These are phyloP conservation scores for Meloidogyne hapla DNA, from an alignment of 1,140 invertebrate species.

Conservation along the genomic window DNA sequence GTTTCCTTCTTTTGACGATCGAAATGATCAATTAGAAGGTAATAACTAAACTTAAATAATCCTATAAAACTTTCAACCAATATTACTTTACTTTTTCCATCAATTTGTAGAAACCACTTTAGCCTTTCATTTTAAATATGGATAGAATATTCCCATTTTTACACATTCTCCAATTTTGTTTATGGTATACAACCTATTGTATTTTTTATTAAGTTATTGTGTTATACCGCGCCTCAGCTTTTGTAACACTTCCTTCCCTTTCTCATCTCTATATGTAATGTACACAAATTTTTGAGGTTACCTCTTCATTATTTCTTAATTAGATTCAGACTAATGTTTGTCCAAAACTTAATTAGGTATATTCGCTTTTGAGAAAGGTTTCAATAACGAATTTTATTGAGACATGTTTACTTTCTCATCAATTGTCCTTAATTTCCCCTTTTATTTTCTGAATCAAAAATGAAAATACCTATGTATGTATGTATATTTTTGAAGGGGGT, in stretches of 20 bases:
- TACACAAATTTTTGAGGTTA: neutral
- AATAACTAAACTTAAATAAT: no score
- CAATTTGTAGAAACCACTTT: no score
- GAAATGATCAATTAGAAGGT: no score
- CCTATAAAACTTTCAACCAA: no score
- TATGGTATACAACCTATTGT: neutral
- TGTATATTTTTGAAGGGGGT: no score
- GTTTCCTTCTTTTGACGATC: no score
- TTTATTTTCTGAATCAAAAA: no score
- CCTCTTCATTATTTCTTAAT: neutral
- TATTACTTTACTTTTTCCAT: no score
- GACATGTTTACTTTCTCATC: neutral
- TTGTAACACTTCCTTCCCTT: neutral
- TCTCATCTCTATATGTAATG: neutral
- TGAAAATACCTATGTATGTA: no score
- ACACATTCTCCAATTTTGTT: neutral
- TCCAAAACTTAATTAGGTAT: neutral
- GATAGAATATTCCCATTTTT: neutral
- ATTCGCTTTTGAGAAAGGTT: neutral
- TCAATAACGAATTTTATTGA: neutral
- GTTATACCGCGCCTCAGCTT: neutral
- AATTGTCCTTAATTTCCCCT: neutral
- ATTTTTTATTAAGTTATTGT: neutral
- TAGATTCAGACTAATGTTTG: neutral
- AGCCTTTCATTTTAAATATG: no score